Evolutionary conservation across 2,797 vertebrate genomes (phyloP).

Genomic region (Spea hammondii): DNA sequence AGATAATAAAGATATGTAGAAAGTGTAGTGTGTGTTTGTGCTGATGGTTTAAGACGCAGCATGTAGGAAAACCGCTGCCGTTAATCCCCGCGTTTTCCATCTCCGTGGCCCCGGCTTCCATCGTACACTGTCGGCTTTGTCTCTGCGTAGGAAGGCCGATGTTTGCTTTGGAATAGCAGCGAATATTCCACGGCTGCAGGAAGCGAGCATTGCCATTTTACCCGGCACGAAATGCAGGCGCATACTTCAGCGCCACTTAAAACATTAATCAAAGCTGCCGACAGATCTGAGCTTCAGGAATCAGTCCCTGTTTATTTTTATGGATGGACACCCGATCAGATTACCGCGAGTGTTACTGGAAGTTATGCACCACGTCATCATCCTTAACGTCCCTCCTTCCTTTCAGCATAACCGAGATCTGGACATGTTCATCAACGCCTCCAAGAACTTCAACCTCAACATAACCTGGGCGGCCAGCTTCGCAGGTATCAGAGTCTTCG

Average conservation of each 20-base stretch:
- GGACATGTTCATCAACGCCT: slow-evolving; percentile 98
- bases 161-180: slow-evolving; percentile 7
- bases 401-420: slow-evolving; percentile 91
- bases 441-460: slow-evolving; percentile 98
- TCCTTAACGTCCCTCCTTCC: no score
- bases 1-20: no score
- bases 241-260: background rate
- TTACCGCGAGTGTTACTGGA: no score
- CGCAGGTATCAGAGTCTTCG: slow-evolving; percentile 72
- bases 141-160: slow-evolving; percentile 9
- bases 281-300: background rate
- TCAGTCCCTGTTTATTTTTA: background rate
- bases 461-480: slow-evolving; percentile 97
- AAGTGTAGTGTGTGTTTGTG: no score
- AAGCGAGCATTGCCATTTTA: slow-evolving; percentile 9
- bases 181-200: slow-evolving; percentile 12
- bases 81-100: slow-evolving; percentile 15
- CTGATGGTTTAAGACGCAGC: no score
- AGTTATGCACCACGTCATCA: no score
- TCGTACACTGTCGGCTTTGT: slow-evolving; percentile 20
- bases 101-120: background rate
- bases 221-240: background rate
- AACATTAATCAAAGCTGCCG: background rate
- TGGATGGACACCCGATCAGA: no score
- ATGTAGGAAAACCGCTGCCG: background rate